These are phyloP conservation scores for Onychorhynchus coronatus DNA, from an alignment of 2,113 vertebrate species.

Conservation along the genomic window DNA sequence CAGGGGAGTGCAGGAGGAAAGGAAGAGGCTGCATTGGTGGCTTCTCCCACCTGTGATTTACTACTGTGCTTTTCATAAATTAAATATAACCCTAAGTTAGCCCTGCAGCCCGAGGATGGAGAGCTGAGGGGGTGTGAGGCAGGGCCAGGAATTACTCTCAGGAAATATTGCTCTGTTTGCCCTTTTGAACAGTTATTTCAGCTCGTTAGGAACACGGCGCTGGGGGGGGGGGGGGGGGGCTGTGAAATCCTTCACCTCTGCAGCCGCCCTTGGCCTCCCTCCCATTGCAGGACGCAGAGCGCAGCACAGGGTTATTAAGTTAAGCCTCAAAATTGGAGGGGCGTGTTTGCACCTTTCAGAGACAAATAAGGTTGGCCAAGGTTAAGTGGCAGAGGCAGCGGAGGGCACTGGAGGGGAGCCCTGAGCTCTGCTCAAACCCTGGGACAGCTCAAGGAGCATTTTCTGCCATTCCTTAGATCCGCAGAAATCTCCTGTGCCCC, in stretches of 20 bases:
- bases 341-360: background rate
- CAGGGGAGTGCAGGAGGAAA: background rate
- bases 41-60: background rate
- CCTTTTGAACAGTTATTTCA: background rate
- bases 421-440: background rate
- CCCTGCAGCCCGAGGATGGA: background rate
- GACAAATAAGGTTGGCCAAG: background rate
- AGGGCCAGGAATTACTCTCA: background rate
- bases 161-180: background rate
- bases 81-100: background rate
- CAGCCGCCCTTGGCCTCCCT: background rate
- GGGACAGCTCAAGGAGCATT: background rate
- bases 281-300: background rate
- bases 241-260: background rate
- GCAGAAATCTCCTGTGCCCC: background rate
- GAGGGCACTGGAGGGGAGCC: rapidly evolving
- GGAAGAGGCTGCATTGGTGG: background rate
- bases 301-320: background rate
- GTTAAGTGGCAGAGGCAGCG: background rate
- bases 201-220: background rate
- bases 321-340: background rate
- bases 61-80: background rate
- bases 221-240: background rate
- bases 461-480: rapidly evolving
- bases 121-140: background rate